Evolutionary conservation across 1,140 invertebrate species (phyloP).

Genomic region (Drosophila prosaltans): DNA sequence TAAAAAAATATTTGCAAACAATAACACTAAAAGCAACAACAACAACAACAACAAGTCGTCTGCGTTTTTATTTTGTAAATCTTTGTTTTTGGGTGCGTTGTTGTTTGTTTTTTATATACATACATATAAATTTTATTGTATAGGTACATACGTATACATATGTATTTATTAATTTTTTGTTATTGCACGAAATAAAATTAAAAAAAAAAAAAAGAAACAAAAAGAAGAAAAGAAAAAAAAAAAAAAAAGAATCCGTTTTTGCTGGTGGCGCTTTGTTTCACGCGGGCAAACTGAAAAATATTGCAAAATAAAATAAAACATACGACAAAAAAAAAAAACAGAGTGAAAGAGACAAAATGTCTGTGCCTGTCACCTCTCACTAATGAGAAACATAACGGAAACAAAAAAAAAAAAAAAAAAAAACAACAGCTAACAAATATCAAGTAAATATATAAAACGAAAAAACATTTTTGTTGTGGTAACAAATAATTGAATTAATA

Average conservation of each 20-base stretch:
- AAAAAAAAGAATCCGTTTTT: conserved; percentile 69
- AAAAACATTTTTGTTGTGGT: no score
- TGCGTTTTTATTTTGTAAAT: conserved; percentile 31
- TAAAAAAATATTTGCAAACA: conserved; percentile 5
- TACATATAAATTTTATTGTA: conserved; percentile 12
- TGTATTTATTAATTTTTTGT: conserved; percentile 55
- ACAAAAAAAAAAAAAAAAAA: neutral
- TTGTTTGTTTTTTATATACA: conserved; percentile 37
- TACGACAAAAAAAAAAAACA: neutral
- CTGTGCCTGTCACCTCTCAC: neutral
- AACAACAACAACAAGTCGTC: conserved; percentile 34
- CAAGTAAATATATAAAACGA: conserved; percentile 9
- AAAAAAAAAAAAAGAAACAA: conserved; percentile 45
- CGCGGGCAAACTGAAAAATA: conserved; percentile 76
- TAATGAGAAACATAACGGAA: neutral
- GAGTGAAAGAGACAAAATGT: neutral
- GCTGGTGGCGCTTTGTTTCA: conserved; percentile 73
- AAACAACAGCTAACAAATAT: conserved; percentile 2
- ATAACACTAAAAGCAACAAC: conserved; percentile 15
- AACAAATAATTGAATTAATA: no score
- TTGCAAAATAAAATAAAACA: conserved; percentile 21
- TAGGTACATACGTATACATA: conserved; percentile 1
- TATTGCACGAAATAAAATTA: conserved; percentile 32
- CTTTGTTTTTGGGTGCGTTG: conserved; percentile 46
- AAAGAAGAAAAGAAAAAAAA: conserved; percentile 46